Base-by-base conservation (phyloP, 2,113 vertebrate genomes). In the Aspiorhynchus laticeps region DNA sequence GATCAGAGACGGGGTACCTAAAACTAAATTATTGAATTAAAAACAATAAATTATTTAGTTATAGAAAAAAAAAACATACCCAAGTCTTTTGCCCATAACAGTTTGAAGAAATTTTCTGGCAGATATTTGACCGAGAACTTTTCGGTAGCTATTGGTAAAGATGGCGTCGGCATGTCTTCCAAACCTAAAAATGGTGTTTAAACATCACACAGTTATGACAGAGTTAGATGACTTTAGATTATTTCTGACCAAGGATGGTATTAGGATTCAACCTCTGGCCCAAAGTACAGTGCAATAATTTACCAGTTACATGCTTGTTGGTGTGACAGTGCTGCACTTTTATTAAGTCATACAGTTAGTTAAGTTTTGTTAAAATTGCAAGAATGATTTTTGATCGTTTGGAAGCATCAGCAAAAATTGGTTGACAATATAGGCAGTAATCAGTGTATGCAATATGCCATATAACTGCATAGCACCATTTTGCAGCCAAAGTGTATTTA, bases 81-180 rank as follows among this genome's bases (percentile, higher is more conserved):
- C 93, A 0, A 97, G 93, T 73, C 96, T 93, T 91, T 97, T 97
- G 82, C 94, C 98, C 95, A 97, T 96, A 89, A 98, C 95, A 73
- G 96, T 96, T 93, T 98, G 97, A 5, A 99, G 93, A 85, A 97
- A 95, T 88, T 97, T 97, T 81, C 97, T 95, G 85, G 97, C 97
- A 0, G 96, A 98, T 87, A 98, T 95, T 88, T 98, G 97, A 41
- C 96, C 95, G 90, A 98, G 94, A 87, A 99, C 95, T 83, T 97
- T 99, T 85, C 98, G 95, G 93, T 98, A 99, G 90, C 95, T 96
- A 91, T 97, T 97, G 0, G 96, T 98, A 88, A 99, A 99, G 91
- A 99, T 96, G 92, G 98, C 97, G 0, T 99, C 97, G 0, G 97
- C 97, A 0, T 99, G 96, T 84, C 98, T 96, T 79, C 94, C 96